Conservation (phyloP, 2,113 vertebrate genomes). For the Python bivittatus region DNA sequence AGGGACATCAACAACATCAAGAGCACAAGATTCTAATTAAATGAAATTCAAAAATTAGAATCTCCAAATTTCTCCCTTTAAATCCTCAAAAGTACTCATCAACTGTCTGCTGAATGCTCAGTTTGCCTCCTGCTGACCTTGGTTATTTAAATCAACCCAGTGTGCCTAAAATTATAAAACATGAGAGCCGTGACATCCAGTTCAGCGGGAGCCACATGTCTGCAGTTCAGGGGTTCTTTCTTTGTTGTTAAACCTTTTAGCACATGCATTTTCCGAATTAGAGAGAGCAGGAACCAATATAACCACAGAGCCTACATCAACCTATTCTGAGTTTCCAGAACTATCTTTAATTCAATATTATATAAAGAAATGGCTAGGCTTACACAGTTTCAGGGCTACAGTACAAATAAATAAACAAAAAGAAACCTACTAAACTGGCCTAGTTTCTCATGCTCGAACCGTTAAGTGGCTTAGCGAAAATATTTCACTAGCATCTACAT, state of each 20-base stretch:
- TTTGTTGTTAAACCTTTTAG: slow-evolving; percentile 46
- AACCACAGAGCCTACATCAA: slow-evolving; percentile 58
- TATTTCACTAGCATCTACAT: not conserved
- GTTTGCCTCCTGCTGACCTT: slow-evolving; percentile 30
- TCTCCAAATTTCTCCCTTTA: not conserved
- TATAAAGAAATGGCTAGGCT: slow-evolving; percentile 49
- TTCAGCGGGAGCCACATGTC: slow-evolving; percentile 43
- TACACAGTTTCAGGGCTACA: not conserved
- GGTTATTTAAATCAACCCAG: not conserved
- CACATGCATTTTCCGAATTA: slow-evolving; percentile 63
- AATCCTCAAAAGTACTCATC: not conserved
- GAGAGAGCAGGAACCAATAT: slow-evolving; percentile 45
- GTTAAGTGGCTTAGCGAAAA: not conserved
- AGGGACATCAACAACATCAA: not conserved
- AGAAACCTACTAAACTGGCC: not conserved
- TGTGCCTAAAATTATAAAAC: slow-evolving; percentile 33
- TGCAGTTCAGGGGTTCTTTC: slow-evolving; percentile 49
- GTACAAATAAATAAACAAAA: slow-evolving; percentile 15
- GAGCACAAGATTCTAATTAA: not conserved
- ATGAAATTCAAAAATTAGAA: slow-evolving; percentile 16
- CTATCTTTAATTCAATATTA: slow-evolving; percentile 63
- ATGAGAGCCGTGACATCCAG: slow-evolving; percentile 33
- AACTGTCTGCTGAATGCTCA: not conserved
- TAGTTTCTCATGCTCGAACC: not conserved
- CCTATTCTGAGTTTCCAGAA: slow-evolving; percentile 58